These are phyloP conservation scores for Hemicentrotus pulcherrimus DNA, from an alignment of 35 echinoderm and acorn worm genomes.

Conservation along the genomic window DNA sequence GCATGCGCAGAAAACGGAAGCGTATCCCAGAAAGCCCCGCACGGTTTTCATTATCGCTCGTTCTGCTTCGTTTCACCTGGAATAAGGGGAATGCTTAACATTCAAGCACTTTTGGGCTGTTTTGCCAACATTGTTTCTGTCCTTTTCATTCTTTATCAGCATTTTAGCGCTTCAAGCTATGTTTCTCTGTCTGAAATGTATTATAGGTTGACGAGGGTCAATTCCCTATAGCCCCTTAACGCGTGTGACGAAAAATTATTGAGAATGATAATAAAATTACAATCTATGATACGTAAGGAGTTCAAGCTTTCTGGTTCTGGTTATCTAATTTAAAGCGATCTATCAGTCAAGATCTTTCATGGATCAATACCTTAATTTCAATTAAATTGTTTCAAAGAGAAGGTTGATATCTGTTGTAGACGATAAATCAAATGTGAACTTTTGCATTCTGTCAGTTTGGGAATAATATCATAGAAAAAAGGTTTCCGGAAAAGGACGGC, in stretches of 20 bases:
- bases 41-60: conserved; percentile 21
- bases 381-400: not conserved
- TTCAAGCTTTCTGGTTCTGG: not conserved
- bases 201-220: not conserved
- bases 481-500: too few relatives aligned
- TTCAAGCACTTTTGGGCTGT: not conserved
- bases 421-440: too few relatives aligned
- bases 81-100: conserved; percentile 20
- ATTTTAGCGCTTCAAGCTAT: not conserved
- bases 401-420: too few relatives aligned
- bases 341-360: not conserved
- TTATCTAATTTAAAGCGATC: not conserved
- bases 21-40: conserved; percentile 27
- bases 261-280: not conserved
- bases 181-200: not conserved
- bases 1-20: conserved; percentile 33
- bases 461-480: too few relatives aligned
- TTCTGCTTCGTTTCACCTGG: conserved; percentile 25
- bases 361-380: not conserved
- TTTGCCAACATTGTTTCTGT: conserved; percentile 21
- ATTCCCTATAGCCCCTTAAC: not conserved
- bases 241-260: not conserved
- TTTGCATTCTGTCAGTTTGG: too few relatives aligned
- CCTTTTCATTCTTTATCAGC: not conserved
- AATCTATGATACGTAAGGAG: not conserved